These are phyloP conservation scores for Scolopax bukidnonensis DNA, from an alignment of 2,797 vertebrate species.

Conservation along the genomic window DNA sequence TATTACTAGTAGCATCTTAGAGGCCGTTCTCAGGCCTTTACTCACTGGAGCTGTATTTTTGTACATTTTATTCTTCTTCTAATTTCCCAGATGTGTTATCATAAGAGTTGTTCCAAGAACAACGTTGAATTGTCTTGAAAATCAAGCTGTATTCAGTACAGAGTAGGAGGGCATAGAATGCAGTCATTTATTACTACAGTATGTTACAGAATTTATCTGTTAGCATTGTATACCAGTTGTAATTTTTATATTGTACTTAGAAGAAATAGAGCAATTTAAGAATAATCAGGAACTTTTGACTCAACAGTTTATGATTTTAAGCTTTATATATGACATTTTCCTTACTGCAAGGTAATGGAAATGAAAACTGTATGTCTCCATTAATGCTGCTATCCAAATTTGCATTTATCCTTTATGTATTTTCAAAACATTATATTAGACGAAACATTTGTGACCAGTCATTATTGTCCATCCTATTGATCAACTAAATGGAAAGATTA, in stretches of 20 bases:
- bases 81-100: not conserved
- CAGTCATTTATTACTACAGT: not conserved
- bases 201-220: not conserved
- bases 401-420: not conserved
- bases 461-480: not conserved
- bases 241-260: not conserved
- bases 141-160: not conserved
- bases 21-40: not conserved
- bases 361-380: not conserved
- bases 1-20: not conserved
- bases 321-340: not conserved
- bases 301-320: not conserved
- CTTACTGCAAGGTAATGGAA: not conserved
- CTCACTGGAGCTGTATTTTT: not conserved
- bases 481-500: not conserved
- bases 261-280: not conserved
- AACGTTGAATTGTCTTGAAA: not conserved
- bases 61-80: not conserved
- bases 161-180: not conserved
- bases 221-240: not conserved
- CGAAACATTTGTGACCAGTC: not conserved
- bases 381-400: not conserved
- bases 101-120: not conserved
- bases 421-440: not conserved
- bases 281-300: not conserved